phyloP scores from a whole-genome alignment of 2,797 vertebrate genomes.

The Sebastes iracundus region DNA sequence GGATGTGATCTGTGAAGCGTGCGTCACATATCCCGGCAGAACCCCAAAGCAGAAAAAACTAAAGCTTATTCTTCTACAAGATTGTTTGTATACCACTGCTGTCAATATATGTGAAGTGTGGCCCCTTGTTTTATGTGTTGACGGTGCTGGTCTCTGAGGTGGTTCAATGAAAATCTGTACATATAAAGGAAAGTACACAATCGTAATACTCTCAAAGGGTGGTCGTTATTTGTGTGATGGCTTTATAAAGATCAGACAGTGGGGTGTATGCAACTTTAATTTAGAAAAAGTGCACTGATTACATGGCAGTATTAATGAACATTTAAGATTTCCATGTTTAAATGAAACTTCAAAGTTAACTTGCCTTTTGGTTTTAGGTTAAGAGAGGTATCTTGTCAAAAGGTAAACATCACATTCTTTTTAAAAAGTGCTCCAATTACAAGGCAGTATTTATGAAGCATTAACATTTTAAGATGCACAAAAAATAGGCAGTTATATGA shows the following conservation, averaged over 20 bases:
- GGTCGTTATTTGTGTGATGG: constrained; percentile 43
- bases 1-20: constrained; percentile 6
- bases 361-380: background rate
- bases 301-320: background rate
- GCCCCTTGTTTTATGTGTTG: constrained; percentile 83
- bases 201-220: constrained; percentile 51
- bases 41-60: constrained; percentile 59
- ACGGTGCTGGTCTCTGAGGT: constrained; percentile 74
- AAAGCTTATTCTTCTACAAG: constrained; percentile 85
- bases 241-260: background rate
- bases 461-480: background rate
- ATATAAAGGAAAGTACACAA: constrained; percentile 84
- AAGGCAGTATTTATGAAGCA: background rate
- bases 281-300: background rate
- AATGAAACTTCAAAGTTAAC: background rate
- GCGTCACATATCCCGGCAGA: constrained; percentile 28
- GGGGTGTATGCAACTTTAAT: background rate
- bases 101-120: constrained; percentile 79
- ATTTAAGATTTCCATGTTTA: background rate
- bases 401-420: background rate
- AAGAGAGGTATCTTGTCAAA: background rate
- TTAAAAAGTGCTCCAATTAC: background rate
- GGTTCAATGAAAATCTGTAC: constrained; percentile 80
- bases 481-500: background rate
- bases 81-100: constrained; percentile 76